A percentile compares a stretch with the other conserved stretches of the same genome.
phyloP scores from a whole-genome alignment of 2,888 invertebrate species.

The Apotomis turbidana region DNA sequence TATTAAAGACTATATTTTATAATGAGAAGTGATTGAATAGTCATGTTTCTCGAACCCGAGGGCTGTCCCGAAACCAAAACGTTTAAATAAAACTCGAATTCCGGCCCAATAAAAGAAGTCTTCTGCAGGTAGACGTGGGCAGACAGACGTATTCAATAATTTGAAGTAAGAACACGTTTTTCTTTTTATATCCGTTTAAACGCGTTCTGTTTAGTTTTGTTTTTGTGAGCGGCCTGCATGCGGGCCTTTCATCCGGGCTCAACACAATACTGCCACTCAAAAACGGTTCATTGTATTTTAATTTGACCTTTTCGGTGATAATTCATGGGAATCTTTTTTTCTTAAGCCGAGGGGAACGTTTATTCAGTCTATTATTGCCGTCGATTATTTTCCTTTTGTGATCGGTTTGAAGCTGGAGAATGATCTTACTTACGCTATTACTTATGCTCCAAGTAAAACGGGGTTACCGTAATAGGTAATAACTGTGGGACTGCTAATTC shows the following conservation, averaged over 20 bases:
- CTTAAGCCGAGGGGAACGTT: conserved; percentile 67
- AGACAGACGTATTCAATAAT: conserved; percentile 82
- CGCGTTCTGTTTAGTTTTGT: conserved; percentile 83
- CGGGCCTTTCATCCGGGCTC: conserved; percentile 80
- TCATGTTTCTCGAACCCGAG: conserved; percentile 30
- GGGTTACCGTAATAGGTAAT: conserved; percentile 17
- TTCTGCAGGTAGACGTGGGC: conserved; percentile 78
- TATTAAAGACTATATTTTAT: conserved; percentile 26
- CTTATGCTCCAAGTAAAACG: conserved; percentile 8
- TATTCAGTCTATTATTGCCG: conserved; percentile 78
- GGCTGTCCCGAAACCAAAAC: conserved; percentile 30
- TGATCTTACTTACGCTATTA: conserved; percentile 52
- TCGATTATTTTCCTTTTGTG: conserved; percentile 75
- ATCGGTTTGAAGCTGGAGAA: conserved; percentile 63
- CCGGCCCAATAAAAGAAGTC: conserved; percentile 68
- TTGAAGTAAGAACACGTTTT: conserved; percentile 81
- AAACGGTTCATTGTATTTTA: conserved; percentile 84
- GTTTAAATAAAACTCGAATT: conserved; percentile 51
- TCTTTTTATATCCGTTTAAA: conserved; percentile 83
- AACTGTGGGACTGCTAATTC: conserved; percentile 11
- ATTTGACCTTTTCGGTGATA: conserved; percentile 84
- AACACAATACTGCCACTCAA: conserved; percentile 83
- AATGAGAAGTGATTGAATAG: conserved; percentile 36
- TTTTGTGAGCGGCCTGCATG: conserved; percentile 76
- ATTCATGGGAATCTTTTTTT: conserved; percentile 81